Evolutionary conservation across 2,113 vertebrate genomes (phyloP).

Genomic region (Sphaerodactylus townsendi): DNA sequence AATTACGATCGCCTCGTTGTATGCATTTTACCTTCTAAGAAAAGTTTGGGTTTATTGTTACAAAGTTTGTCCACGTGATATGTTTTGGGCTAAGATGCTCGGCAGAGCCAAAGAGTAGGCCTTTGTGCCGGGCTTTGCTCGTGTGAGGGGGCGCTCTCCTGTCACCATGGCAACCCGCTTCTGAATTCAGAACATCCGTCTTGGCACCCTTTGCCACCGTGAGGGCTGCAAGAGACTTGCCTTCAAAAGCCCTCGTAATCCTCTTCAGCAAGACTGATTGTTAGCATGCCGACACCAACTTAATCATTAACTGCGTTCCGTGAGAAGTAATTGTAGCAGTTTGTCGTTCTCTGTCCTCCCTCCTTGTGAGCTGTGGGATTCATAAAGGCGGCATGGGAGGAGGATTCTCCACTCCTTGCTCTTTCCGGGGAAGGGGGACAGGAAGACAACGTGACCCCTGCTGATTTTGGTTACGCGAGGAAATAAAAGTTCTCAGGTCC

Average conservation of each 20-base stretch:
- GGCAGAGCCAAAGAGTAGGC: constrained; percentile 26
- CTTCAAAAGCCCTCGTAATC: constrained; percentile 65
- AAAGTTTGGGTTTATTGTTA: too few species aligned
- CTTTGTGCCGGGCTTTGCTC: constrained; percentile 46
- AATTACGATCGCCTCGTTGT: too few species aligned
- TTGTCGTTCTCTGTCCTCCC: constrained; percentile 39
- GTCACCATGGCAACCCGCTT: constrained; percentile 71
- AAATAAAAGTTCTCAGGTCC: too few species aligned
- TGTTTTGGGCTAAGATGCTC: constrained; percentile 5
- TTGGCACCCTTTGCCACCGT: constrained; percentile 57
- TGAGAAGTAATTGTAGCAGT: constrained; percentile 63
- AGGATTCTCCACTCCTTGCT: not conserved
- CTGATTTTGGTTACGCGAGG: too few species aligned
- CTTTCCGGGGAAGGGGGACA: not conserved
- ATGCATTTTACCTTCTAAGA: too few species aligned
- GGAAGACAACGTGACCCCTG: rapidly evolving
- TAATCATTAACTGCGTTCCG: constrained; percentile 65
- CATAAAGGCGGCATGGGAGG: not conserved
- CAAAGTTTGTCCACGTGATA: not conserved
- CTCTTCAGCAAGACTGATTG: constrained; percentile 64
- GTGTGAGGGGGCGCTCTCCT: constrained; percentile 45
- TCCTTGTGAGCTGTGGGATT: not conserved
- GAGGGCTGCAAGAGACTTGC: constrained; percentile 55
- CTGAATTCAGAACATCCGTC: constrained; percentile 62
- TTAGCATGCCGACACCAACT: constrained; percentile 58